Percentiles rank a stretch among this genome's conserved stretches.
These are phyloP conservation scores for Metalampra italica DNA, from an alignment of 2,888 invertebrate species.

Conservation along the genomic window DNA sequence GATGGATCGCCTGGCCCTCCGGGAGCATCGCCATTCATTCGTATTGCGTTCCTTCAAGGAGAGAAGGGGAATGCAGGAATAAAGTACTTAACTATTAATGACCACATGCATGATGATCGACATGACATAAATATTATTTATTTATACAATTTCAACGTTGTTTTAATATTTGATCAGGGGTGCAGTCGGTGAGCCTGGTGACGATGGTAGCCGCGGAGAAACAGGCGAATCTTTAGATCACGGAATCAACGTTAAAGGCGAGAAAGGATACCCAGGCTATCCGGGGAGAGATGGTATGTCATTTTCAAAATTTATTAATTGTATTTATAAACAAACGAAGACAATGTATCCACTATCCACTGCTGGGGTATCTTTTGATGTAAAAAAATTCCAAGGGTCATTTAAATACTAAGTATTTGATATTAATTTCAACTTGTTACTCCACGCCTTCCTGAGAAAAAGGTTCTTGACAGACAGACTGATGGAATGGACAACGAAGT, in stretches of 20 bases:
- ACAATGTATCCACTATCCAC: no score
- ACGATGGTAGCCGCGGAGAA: slow-evolving; percentile 56
- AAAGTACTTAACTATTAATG: slow-evolving; percentile 38
- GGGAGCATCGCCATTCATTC: slow-evolving; percentile 64
- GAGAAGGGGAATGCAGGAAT: slow-evolving; percentile 67
- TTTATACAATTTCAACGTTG: no score
- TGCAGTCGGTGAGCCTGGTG: slow-evolving; percentile 62
- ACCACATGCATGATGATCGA: background rate
- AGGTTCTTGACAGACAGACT: no score
- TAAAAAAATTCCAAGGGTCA: no score
- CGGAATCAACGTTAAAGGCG: slow-evolving; percentile 62
- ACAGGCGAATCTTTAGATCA: slow-evolving; percentile 46
- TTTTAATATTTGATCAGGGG: slow-evolving; percentile 38
- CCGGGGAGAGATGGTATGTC: slow-evolving; percentile 45
- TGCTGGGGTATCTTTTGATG: no score
- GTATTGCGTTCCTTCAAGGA: slow-evolving; percentile 55
- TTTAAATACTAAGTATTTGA: background rate
- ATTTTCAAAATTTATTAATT: background rate
- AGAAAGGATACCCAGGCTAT: slow-evolving; percentile 75
- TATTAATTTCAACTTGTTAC: no score
- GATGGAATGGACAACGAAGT: no score
- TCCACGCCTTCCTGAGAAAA: no score
- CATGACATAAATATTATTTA: no score
- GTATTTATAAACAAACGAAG: background rate
- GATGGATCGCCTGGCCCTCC: slow-evolving; percentile 74